Conservation (phyloP, 1,140 invertebrate genomes). For the Plutomurus gul region DNA sequence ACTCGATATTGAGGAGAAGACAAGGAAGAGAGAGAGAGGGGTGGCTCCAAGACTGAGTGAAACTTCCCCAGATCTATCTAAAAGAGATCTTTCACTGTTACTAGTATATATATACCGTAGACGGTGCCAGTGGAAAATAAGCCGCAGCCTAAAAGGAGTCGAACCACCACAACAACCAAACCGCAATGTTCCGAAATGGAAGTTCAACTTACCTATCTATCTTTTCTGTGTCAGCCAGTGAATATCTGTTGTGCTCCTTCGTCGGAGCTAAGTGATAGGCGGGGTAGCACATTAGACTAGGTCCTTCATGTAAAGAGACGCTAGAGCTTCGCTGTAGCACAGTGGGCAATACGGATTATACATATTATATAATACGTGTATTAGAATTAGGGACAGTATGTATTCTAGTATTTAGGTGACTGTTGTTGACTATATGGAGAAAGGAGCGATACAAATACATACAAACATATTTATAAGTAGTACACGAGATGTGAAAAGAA, state of each 20-base stretch:
- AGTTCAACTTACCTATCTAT: slow-evolving; percentile 18
- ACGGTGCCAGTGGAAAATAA: background rate
- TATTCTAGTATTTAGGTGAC: too few species aligned
- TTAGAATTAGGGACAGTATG: background rate
- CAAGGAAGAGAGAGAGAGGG: background rate
- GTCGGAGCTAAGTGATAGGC: slow-evolving; percentile 20
- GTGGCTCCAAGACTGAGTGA: background rate
- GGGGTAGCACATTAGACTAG: background rate
- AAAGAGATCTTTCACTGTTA: slow-evolving; percentile 9
- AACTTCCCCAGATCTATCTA: background rate
- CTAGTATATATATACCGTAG: too few species aligned
- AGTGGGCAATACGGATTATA: background rate
- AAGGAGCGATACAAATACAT: background rate
- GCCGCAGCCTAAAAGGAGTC: background rate
- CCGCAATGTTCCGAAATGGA: background rate
- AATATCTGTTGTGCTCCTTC: too few species aligned
- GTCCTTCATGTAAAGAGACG: background rate
- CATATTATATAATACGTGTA: background rate
- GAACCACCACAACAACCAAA: background rate
- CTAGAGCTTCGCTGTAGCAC: background rate
- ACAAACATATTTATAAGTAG: background rate
- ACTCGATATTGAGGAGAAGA: background rate
- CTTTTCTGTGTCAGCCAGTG: background rate
- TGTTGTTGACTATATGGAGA: too few species aligned
- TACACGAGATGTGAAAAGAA: slow-evolving; percentile 34